Conservation (phyloP, 2,888 invertebrate genomes). For the Tetragnatha montana region DNA sequence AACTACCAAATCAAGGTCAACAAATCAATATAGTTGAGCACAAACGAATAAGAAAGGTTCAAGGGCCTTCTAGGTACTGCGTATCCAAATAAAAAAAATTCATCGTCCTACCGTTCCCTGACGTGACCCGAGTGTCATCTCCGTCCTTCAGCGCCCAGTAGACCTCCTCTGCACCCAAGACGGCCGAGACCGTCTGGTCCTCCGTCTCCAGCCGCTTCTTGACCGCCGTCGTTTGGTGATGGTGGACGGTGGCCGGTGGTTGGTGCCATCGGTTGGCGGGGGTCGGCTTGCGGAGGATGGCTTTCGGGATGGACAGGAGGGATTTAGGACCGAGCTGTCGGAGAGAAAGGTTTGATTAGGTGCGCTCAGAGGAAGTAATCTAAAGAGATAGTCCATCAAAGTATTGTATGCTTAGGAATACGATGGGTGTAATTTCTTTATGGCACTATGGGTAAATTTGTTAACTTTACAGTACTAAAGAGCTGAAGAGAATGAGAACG, state of each 20-base stretch:
- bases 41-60: too few relatives aligned
- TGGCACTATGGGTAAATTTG: too few relatives aligned
- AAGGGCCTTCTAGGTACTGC: too few relatives aligned
- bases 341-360: neutral
- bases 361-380: neutral
- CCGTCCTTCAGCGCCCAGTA: conserved; percentile 9
- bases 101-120: neutral
- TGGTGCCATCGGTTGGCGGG: conserved; percentile 1
- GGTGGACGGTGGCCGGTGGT: conserved; percentile 15
- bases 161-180: conserved; percentile 56
- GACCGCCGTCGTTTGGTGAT: neutral
- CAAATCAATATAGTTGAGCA: too few relatives aligned
- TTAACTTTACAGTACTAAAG: too few relatives aligned
- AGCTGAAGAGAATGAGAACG: too few relatives aligned
- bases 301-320: conserved; percentile 59
- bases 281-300: conserved; percentile 44
- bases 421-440: too few relatives aligned
- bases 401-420: too few relatives aligned
- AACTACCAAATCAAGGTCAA: too few relatives aligned
- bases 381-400: too few relatives aligned
- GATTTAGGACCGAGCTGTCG: conserved; percentile 39
- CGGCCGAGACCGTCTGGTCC: conserved; percentile 60
- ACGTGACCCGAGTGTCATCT: neutral
- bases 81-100: neutral
- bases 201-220: conserved; percentile 42